Evolutionary conservation across 2,888 invertebrate genomes (phyloP), one percentile per base, ranked within the genome.

Genomic region (Caenorhabditis afra): DNA sequence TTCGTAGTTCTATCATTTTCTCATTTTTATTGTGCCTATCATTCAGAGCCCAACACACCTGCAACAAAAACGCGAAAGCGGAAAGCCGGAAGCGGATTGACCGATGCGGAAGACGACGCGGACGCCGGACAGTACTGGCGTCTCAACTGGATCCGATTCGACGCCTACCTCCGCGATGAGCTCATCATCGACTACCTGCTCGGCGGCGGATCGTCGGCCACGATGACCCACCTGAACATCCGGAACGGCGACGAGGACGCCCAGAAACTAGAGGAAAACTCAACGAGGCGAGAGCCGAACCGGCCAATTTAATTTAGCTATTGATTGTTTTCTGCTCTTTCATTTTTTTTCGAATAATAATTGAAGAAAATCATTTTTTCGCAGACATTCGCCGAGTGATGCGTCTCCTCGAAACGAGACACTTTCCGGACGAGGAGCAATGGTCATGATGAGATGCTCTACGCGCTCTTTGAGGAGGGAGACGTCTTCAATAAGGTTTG

Each of bases 391-490:
- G 93, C 81, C 92, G 92, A 65, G 90, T 91, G 70, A 96, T 96
- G 91, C 94, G 96, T 79, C 93, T 97, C 79, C 93, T 97, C 39
- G 93, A 94, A 58, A 91, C 93, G 45, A 94, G 94, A 89, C 94
- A 94, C 85, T 95, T 94, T 89, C 93, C 96, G 75, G 97, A 97
- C 90, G 95, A 96, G 86, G 96, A 91, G 68, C 86, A 88, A 92
- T 94, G 84, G 96, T 95, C 0, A 96, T 97, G 96, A 93, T 97
- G 86, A 95, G 81, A 91, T 96, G 14, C 94, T 95, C 0, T 96
- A 96, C 91, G 94, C 93, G 84, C 91, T 98, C 81, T 92, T 96
- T 58, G 94, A 95, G 90, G 95, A 96, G 88, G 94, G 94, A 90
- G 93, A 92, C 85, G 87, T 93, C 29, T 81, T 81, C 44, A 76